Base-by-base conservation (phyloP, 2,113 vertebrate genomes). In the Lepisosteus osseus region DNA sequence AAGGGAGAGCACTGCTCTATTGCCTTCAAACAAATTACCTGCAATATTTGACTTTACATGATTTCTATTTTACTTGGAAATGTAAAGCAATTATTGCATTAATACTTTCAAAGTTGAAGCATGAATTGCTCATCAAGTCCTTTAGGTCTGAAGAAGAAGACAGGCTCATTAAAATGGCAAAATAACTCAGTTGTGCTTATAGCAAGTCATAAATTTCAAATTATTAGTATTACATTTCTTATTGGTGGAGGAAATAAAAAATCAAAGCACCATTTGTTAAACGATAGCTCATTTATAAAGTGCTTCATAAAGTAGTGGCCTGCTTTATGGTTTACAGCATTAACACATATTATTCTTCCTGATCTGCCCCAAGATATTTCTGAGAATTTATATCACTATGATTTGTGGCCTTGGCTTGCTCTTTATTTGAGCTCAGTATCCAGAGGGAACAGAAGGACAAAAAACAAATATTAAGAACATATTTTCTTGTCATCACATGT, bases 141-240 rank as follows among this genome's bases (percentile, higher is more conserved):
- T 29, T 57, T 69, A 56, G 29, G 54, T 43, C 17, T 57, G 57
- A 69, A 69, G 11, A 57, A 55, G 54, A 17, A 47, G 66, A 67
- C 66, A 67, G 67, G 3, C 67, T 57, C 29, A 57, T 57, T 57
- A 69, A 56, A 57, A 29, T 13, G 57, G 67, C 15, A 43, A 6
- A 4, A 15, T 42, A 69, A 29, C 67, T 43, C 29, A 41, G 67
- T 11, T 57, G 41, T 69, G 54, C 67, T 57, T 57, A 57, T 43
- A 57, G 67, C 51, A 56, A 69, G n/a, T 42, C 17, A 69, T 69
- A 14, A 59, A 57, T 69, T 54, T 69, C 13, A 69, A 69, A 69
- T 69, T 54, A 69, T 59, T 69, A 69, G 29, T 17, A 29, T 69
- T 55, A 56, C 54, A 43, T 57, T 69, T 69, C 14, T 69, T 69